phyloP scores from a whole-genome alignment of 30 jellyfish, hydroid and myxozoan genomes.

The Morbakka virulenta region DNA sequence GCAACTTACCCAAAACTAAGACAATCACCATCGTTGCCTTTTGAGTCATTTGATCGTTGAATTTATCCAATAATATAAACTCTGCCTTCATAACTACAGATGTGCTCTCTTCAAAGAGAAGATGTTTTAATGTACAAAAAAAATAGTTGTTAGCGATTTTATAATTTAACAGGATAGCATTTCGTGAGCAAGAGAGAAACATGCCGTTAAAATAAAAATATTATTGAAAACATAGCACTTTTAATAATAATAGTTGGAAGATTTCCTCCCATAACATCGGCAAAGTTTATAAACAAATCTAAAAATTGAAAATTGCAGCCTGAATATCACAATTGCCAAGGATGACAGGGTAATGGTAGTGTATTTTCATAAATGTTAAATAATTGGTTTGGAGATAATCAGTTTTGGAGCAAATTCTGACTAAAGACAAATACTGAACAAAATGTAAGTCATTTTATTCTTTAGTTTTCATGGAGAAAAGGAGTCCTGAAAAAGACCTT shows the following conservation, averaged over 20 bases:
- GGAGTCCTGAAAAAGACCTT: no score
- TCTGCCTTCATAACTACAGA: no score
- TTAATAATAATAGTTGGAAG: not conserved
- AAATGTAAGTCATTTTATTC: no score
- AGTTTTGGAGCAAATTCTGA: no score
- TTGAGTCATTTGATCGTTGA: no score
- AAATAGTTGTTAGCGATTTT: not conserved
- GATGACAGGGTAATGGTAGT: not conserved
- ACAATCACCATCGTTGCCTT: no score
- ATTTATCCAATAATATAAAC: not conserved
- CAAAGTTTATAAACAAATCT: not conserved
- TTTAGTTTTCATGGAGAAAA: no score
- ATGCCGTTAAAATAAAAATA: not conserved
- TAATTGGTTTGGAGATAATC: no score
- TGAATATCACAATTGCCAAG: not conserved
- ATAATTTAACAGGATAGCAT: not conserved
- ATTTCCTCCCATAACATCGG: not conserved
- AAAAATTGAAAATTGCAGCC: not conserved
- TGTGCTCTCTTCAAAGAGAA: no score
- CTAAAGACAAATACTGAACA: no score
- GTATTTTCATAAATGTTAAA: no score
- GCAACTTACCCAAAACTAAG: no score
- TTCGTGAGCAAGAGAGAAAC: not conserved
- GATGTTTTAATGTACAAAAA: not conserved
- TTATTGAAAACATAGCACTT: not conserved